Conservation (phyloP, 2,888 invertebrate genomes). For the Eupithecia exiguata region DNA sequence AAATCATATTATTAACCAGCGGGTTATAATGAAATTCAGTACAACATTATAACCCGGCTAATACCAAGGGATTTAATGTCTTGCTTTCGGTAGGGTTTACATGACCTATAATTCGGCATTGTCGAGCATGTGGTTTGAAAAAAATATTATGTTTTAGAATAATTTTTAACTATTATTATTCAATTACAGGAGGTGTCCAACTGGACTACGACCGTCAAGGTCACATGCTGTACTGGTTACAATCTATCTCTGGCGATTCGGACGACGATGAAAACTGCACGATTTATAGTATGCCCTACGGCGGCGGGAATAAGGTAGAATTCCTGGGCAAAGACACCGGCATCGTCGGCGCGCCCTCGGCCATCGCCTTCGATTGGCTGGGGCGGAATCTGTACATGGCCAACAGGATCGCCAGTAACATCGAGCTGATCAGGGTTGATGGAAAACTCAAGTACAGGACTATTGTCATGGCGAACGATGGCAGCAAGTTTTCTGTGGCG, state of each 20-base stretch:
- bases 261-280: slow-evolving; percentile 94
- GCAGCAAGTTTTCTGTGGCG: slow-evolving; percentile 92
- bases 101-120: too few relatives aligned
- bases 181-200: slow-evolving; percentile 89
- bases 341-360: slow-evolving; percentile 95
- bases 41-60: too few relatives aligned
- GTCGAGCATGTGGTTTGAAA: too few relatives aligned
- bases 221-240: slow-evolving; percentile 94
- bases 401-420: slow-evolving; percentile 94
- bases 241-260: slow-evolving; percentile 85
- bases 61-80: too few relatives aligned
- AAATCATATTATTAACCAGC: too few relatives aligned
- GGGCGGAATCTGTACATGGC: slow-evolving; percentile 97
- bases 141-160: background rate
- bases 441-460: slow-evolving; percentile 92
- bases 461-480: slow-evolving; percentile 95
- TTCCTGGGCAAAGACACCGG: slow-evolving; percentile 92
- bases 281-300: slow-evolving; percentile 91
- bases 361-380: slow-evolving; percentile 98
- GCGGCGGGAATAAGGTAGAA: slow-evolving; percentile 89
- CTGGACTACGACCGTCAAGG: slow-evolving; percentile 96
- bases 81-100: too few relatives aligned
- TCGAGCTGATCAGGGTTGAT: slow-evolving; percentile 94
- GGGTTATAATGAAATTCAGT: too few relatives aligned
- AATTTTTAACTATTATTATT: background rate